A percentile compares a stretch with the other conserved stretches of the same genome.
Evolutionary conservation across 2,888 invertebrate genomes (phyloP).

Genomic region (Cosmia trapezina): DNA sequence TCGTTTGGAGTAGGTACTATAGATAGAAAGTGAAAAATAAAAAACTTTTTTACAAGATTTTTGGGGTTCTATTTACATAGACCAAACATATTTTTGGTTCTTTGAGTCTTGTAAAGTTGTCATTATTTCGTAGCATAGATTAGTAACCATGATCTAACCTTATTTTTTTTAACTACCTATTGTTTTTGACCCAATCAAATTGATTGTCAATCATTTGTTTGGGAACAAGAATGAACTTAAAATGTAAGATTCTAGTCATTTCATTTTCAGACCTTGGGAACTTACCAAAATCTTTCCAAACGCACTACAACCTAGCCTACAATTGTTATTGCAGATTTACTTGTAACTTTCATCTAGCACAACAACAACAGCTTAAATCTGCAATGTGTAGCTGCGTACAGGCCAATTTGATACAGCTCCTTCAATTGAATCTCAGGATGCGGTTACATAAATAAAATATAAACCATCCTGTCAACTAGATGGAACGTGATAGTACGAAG

Average conservation of each 20-base stretch:
- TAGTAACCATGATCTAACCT: not conserved
- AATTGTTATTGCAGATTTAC: not conserved
- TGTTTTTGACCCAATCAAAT: too few species aligned
- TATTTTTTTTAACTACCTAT: too few species aligned
- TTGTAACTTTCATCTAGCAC: not conserved
- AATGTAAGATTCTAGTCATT: not conserved
- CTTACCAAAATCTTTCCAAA: not conserved
- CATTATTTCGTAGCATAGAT: not conserved
- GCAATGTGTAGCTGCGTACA: not conserved
- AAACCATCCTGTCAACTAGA: not conserved
- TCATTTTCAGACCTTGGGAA: not conserved
- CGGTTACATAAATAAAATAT: not conserved
- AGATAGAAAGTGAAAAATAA: too few species aligned
- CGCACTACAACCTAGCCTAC: not conserved
- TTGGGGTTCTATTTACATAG: too few species aligned
- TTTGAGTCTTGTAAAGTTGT: not conserved
- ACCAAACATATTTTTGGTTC: not conserved
- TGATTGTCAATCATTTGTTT: too few species aligned
- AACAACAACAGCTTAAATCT: not conserved
- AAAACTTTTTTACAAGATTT: too few species aligned
- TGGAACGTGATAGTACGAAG: too few species aligned
- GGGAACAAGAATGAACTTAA: not conserved
- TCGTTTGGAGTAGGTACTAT: too few species aligned
- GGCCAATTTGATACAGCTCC: not conserved
- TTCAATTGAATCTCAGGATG: slow-evolving; percentile 23